Base-by-base conservation (phyloP, 1,140 invertebrate species). In the Pantala flavescens region DNA sequence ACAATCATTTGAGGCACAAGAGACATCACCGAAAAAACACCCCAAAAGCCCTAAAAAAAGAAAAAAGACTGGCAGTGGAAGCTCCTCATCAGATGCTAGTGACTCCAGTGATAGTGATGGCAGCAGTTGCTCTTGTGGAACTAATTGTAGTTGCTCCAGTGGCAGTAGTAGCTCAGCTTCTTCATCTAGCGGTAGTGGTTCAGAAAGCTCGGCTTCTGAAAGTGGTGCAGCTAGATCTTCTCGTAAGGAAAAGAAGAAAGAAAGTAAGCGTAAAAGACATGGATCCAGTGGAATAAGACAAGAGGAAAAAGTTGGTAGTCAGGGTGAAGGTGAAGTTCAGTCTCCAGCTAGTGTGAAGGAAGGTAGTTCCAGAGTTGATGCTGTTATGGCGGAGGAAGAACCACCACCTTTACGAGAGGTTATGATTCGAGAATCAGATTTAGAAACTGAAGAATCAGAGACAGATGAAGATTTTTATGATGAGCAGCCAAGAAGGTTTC, bases 381-480 rank as follows among this genome's bases (percentile, higher is more conserved):
- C 86, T 80, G 83, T 86, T 2, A 84, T 84, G 79, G 81, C 82
- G 24, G 83, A 83, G 77, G 83, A 84, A 23, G 83, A 85, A 76
- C 77, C 79, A 28, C 84, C 83, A 14, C 49, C 49, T 3, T 12
- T 63, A 19, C 5, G 78, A 78, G 76, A 75, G 21, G 76, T 74
- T 11, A 23, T 74, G 11, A 86, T 92, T 70, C 83, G 84, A 28
- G 93, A 94, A 82, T 91, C 91, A 0, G 93, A 95, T 80, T 84
- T 94, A 14, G 91, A 93, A 76, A 94, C 92, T 0, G 89, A 90
- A 24, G 90, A 94, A 80, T 90, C 91, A 42, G 90, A 91, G 70
- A 93, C 92, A 0, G 93, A 94, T 80, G 92, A 93, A 83, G 91
- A 93, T 77, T 94, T 94, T 82, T 93, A 94, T 80, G 91, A 93